Percentiles rank a stretch among this genome's conserved stretches.
Conservation (phyloP, 92 coral and sea anemone genomes). For the Micromussa lordhowensis region DNA sequence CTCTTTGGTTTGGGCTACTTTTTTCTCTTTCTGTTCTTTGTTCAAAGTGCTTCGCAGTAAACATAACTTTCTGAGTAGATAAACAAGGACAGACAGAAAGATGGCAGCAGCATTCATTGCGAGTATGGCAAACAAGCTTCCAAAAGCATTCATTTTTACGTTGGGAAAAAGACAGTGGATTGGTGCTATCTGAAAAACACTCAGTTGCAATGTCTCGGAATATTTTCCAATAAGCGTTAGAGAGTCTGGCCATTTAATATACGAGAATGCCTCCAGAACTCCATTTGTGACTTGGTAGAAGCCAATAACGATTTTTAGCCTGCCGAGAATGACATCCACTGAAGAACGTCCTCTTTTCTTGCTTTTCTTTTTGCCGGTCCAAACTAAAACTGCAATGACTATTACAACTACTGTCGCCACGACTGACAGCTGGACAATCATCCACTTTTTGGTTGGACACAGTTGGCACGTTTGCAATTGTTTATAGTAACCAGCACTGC, state of each 20-base stretch:
- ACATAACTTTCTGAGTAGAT: not conserved
- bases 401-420: not conserved
- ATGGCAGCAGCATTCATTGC: not conserved
- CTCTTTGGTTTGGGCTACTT: not conserved
- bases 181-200: not conserved
- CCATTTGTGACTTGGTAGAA: not conserved
- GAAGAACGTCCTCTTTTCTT: not conserved
- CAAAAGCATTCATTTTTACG: not conserved
- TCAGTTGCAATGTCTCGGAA: not conserved
- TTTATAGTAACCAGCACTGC: not conserved
- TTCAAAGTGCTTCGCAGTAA: not conserved
- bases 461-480: not conserved
- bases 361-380: not conserved
- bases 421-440: not conserved
- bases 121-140: slow-evolving; percentile 6
- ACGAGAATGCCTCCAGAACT: not conserved
- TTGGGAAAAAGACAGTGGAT: not conserved
- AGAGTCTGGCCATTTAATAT: not conserved
- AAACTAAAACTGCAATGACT: not conserved
- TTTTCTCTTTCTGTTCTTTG: not conserved
- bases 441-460: not conserved
- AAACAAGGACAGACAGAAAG: not conserved
- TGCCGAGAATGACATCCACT: not conserved
- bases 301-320: not conserved
- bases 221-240: not conserved